These are phyloP conservation scores for Saimiri boliviensis DNA, from an alignment of 2,113 vertebrate species.

Conservation along the genomic window DNA sequence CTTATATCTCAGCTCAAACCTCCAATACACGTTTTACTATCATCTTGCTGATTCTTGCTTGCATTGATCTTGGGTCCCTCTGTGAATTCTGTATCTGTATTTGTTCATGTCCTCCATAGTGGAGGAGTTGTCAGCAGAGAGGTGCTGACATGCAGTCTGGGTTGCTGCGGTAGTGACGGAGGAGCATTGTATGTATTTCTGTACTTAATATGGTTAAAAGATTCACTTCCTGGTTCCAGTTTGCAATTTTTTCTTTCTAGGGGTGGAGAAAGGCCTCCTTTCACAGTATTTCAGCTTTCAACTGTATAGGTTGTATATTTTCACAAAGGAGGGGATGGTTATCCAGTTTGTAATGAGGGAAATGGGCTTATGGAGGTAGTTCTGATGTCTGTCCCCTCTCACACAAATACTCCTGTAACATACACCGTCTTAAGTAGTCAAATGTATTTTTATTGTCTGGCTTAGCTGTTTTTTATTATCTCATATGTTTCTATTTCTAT, in stretches of 20 bases:
- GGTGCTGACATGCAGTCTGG: not conserved
- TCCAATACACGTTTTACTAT: not conserved
- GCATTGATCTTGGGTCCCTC: not conserved
- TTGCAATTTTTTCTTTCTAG: constrained; percentile 15
- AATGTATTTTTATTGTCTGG: not conserved
- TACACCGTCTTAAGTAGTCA: not conserved
- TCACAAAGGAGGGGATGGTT: not conserved
- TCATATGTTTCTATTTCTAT: not conserved
- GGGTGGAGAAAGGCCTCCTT: not conserved
- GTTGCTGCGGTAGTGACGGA: not conserved
- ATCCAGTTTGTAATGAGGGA: not conserved
- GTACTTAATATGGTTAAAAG: not conserved
- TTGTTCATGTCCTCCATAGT: not conserved
- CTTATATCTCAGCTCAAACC: not conserved
- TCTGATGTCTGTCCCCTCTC: not conserved
- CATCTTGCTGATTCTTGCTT: not conserved
- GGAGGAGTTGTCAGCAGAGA: not conserved
- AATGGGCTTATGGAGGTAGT: not conserved
- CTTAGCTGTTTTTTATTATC: not conserved
- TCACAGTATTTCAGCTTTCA: constrained; percentile 46
- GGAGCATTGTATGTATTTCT: not conserved
- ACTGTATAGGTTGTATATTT: not conserved
- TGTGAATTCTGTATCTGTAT: not conserved
- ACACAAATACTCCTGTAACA: not conserved
- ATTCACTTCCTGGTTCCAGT: not conserved